Evolutionary conservation across 1,140 invertebrate genomes (phyloP).

Genomic region (Aricia agestis): DNA sequence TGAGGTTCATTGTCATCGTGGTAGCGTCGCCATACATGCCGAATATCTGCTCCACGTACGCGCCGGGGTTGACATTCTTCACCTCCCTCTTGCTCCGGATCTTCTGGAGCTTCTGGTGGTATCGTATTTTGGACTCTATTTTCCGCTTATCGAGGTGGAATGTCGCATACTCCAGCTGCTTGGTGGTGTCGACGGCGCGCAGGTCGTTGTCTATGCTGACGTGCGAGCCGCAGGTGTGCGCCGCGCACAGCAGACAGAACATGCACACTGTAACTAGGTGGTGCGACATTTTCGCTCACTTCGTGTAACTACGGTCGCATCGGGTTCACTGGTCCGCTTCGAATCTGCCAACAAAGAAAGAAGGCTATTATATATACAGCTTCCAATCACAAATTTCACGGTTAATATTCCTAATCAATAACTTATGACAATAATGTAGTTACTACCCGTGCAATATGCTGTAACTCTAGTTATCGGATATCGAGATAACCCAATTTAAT

Average conservation of each 20-base stretch:
- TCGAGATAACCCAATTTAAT: too few species aligned
- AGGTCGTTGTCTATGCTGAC: conserved; percentile 55
- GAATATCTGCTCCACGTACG: conserved; percentile 74
- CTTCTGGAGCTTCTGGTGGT: conserved; percentile 51
- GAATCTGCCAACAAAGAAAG: conserved; percentile 53
- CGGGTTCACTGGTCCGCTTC: conserved; percentile 23
- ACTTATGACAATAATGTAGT: too few species aligned
- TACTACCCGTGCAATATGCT: not conserved
- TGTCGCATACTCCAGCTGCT: conserved; percentile 32
- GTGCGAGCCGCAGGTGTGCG: conserved; percentile 83
- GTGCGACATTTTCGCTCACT: conserved; percentile 53
- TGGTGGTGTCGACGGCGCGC: conserved; percentile 37
- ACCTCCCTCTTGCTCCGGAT: conserved; percentile 54
- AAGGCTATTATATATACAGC: not conserved
- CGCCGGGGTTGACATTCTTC: conserved; percentile 55
- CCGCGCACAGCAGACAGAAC: conserved; percentile 85
- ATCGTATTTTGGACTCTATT: conserved; percentile 40
- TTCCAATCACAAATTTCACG: too few species aligned
- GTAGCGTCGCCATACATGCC: conserved; percentile 75
- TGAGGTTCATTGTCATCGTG: conserved; percentile 78
- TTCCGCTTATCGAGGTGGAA: conserved; percentile 48
- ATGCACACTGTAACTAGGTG: conserved; percentile 85
- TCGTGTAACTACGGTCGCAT: conserved; percentile 26
- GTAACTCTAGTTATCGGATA: not conserved
- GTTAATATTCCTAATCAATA: too few species aligned